Base-by-base conservation (phyloP, 2,113 vertebrate genomes). In the Paramormyrops kingsleyae region DNA sequence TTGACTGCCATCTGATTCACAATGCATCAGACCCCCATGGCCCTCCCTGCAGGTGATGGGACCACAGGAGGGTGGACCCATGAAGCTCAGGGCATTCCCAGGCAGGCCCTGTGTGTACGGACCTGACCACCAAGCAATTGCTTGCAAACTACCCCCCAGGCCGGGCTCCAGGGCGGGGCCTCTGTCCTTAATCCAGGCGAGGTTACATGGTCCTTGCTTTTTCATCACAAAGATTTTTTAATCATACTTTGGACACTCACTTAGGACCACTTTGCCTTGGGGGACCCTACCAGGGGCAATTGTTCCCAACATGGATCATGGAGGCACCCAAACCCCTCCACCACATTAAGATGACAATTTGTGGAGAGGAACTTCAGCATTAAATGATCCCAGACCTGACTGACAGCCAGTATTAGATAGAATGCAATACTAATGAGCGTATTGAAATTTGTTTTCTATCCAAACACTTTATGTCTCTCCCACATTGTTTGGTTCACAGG, bases 401-500 rank as follows among this genome's bases (percentile, higher is more conserved):
- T 39, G 31, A 77, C 70, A 77, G 70, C 31, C 31, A 35, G 15
- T 77, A 77, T 39, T 77, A 35, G 10, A 39, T 17, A 15, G 70
- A 77, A 35, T 77, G 27, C 31, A 39, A 13, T 77, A 77, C 31
- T 77, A 35, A 12, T 77, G 4, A 39, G 0, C 5, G 15, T 77
- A 70, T 70, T 70, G 27, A 27, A 70, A 35, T 12, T 70, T 70
- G 24, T 39, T 77, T 24, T 77, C 70, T 66, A 12, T 27, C 15
- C 17, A 19, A 2, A 39, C 35, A 42, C 62, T 70, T 66, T 19
- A 53, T 15, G 4, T 39, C 13, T 39, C 31, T 27, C 56, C n/a
- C 52, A n/a, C 17, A 19, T 85, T 89, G 84, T 92, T 94, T 93
- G 87, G 80, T 90, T 92, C 91, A 85, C 94, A 98, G 97, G 97